Conservation (phyloP, 2,888 invertebrate genomes). For the Cantharis lateralis region DNA sequence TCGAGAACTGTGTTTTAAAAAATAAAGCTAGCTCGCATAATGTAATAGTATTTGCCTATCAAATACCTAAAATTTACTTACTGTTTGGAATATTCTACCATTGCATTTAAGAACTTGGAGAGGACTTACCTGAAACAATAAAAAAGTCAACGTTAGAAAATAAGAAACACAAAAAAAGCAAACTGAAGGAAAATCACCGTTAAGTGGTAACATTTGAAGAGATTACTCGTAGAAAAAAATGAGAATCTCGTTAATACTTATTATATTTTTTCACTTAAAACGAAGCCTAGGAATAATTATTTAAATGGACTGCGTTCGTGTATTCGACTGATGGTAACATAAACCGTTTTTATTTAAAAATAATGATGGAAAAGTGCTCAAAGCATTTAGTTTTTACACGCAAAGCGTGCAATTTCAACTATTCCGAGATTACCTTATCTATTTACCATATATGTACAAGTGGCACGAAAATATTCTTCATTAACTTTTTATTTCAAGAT, state of each 20-base stretch:
- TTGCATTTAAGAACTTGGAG: no score
- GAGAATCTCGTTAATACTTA: not conserved
- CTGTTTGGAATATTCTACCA: no score
- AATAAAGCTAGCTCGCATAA: no score
- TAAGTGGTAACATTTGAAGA: not conserved
- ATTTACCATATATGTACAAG: slow-evolving; percentile 5
- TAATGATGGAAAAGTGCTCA: slow-evolving; percentile 15
- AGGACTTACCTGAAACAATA: no score
- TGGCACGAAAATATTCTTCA: slow-evolving; percentile 3
- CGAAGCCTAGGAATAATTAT: not conserved
- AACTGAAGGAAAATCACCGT: not conserved
- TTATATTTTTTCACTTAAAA: not conserved
- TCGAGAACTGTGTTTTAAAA: no score
- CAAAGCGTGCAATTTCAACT: slow-evolving; percentile 10
- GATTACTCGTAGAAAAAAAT: not conserved
- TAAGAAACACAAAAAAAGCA: no score
- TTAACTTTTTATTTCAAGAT: not conserved
- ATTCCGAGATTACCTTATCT: slow-evolving; percentile 4
- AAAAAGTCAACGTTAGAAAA: no score
- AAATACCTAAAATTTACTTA: no score
- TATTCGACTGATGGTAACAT: not conserved
- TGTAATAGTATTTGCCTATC: no score
- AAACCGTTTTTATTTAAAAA: slow-evolving; percentile 10
- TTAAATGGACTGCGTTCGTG: not conserved
- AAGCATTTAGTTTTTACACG: slow-evolving; percentile 12